phyloP scores from a whole-genome alignment of 2,888 invertebrate species.

The Barypeithes pellucidus region DNA sequence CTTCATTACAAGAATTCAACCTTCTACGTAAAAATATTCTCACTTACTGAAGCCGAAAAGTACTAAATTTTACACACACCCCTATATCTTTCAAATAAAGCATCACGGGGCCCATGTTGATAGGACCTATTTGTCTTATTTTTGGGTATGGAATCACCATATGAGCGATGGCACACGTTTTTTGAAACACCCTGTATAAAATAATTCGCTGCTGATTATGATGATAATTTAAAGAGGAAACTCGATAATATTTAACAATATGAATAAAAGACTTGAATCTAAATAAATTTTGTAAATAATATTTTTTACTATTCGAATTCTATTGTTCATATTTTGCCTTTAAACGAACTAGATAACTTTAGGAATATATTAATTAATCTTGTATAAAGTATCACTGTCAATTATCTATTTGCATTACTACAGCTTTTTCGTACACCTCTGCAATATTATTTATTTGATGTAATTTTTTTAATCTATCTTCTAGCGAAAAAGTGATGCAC shows the following conservation, averaged over 20 bases:
- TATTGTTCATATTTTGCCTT: slow-evolving; percentile 48
- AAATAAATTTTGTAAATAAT: slow-evolving; percentile 48
- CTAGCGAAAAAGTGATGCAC: neutral
- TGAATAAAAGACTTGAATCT: slow-evolving; percentile 50
- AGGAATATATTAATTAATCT: slow-evolving; percentile 24
- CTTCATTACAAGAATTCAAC: too few relatives aligned
- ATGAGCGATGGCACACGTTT: too few relatives aligned
- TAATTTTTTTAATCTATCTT: neutral
- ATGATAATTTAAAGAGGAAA: slow-evolving; percentile 8
- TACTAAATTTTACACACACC: too few relatives aligned
- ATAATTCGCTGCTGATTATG: slow-evolving; percentile 18
- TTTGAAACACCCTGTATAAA: too few relatives aligned
- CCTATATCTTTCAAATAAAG: too few relatives aligned
- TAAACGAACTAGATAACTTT: slow-evolving; percentile 25
- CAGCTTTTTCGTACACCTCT: slow-evolving; percentile 25
- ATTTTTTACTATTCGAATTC: slow-evolving; percentile 50
- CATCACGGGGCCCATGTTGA: too few relatives aligned
- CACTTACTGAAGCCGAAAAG: too few relatives aligned
- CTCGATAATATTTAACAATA: slow-evolving; percentile 20
- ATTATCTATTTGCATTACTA: slow-evolving; percentile 31
- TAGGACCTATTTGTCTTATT: too few relatives aligned
- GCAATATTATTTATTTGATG: slow-evolving; percentile 29
- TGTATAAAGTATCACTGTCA: slow-evolving; percentile 42
- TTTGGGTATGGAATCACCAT: too few relatives aligned
- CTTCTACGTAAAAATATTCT: too few relatives aligned